phyloP scores from a whole-genome alignment of 2,113 vertebrate genomes.

The Etheostoma spectabile region DNA sequence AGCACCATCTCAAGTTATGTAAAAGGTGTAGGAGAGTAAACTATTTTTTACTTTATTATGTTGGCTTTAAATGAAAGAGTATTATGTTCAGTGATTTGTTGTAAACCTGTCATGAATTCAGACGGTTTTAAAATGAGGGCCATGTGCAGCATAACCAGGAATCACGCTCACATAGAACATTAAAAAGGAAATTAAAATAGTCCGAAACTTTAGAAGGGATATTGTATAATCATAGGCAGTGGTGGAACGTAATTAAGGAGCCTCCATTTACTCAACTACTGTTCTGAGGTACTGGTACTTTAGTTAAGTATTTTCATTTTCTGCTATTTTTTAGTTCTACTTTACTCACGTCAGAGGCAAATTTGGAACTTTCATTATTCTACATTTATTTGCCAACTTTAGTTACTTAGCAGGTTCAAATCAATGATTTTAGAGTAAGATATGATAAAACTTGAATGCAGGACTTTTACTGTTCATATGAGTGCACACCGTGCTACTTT shows the following conservation, averaged over 20 bases:
- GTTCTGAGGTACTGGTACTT: neutral
- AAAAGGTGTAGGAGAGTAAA: constrained; percentile 33
- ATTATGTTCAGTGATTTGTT: constrained; percentile 48
- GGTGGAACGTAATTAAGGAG: too few species aligned
- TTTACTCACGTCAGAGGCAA: neutral
- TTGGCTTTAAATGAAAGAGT: constrained; percentile 43
- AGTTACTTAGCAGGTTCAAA: neutral
- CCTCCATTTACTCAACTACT: neutral
- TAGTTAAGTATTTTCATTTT: neutral
- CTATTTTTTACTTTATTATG: constrained; percentile 69
- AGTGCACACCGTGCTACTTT: too few species aligned
- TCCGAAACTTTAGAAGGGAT: neutral
- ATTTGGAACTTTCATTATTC: neutral
- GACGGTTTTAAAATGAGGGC: constrained; percentile 7
- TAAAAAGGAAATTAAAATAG: neutral
- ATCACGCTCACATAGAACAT: neutral
- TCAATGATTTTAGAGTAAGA: neutral
- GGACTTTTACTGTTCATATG: neutral
- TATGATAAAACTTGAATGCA: neutral
- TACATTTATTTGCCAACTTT: neutral
- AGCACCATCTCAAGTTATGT: constrained; percentile 9
- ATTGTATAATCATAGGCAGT: neutral
- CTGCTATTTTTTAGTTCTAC: neutral
- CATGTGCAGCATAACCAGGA: neutral
- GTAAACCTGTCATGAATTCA: constrained; percentile 33